phyloP scores from a whole-genome alignment of 2,888 invertebrate species.

The Neuroscelio doddi region DNA sequence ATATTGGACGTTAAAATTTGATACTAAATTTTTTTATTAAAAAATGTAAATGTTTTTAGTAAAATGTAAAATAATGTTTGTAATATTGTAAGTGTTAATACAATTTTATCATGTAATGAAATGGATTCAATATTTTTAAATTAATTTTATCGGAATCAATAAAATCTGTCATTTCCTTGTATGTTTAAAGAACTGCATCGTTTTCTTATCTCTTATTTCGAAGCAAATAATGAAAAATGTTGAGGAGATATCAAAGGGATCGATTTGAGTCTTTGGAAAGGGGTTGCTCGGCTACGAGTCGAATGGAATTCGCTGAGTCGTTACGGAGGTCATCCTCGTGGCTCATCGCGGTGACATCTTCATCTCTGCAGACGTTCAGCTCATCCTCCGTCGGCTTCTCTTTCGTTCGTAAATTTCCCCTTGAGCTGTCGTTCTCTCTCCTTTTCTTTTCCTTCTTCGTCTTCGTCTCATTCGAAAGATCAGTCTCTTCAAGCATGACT shows the following conservation, averaged over 20 bases:
- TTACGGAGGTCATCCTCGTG: slow-evolving; percentile 52
- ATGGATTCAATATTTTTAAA: too few species aligned
- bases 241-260: slow-evolving; percentile 39
- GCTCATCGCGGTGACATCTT: slow-evolving; percentile 60
- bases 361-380: slow-evolving; percentile 38
- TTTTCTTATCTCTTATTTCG: not conserved
- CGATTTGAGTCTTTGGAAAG: slow-evolving; percentile 26
- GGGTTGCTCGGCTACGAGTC: slow-evolving; percentile 22
- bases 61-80: too few species aligned
- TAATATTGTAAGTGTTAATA: too few species aligned
- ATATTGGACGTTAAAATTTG: too few species aligned
- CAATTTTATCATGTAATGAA: too few species aligned
- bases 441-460: slow-evolving; percentile 4
- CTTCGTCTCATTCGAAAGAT: slow-evolving; percentile 16
- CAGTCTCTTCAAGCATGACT: slow-evolving; percentile 41
- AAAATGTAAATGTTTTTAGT: too few species aligned
- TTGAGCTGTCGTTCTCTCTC: slow-evolving; percentile 19
- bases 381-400: slow-evolving; percentile 38
- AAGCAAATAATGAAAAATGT: slow-evolving; percentile 12
- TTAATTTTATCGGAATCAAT: too few species aligned
- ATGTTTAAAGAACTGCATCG: too few species aligned
- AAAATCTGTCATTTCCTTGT: too few species aligned
- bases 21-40: too few species aligned
- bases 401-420: slow-evolving; percentile 27
- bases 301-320: slow-evolving; percentile 64